Evolutionary conservation across 2,797 vertebrate species (phyloP).

Genomic region (Rhincodon typus): DNA sequence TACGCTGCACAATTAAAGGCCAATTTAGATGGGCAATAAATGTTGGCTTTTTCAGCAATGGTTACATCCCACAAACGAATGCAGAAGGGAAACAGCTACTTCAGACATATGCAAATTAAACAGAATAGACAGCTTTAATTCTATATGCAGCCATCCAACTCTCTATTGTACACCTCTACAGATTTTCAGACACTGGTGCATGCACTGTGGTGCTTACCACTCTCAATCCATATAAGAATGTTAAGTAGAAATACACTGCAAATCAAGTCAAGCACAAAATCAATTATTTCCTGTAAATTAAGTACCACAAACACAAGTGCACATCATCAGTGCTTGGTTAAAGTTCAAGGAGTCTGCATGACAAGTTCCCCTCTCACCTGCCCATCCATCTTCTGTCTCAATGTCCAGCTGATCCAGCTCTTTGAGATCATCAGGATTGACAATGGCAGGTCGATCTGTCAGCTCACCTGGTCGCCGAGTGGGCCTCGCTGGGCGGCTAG

Average conservation of each 20-base stretch:
- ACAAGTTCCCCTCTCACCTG: constrained; percentile 51
- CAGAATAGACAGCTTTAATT: background rate
- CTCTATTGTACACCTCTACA: background rate
- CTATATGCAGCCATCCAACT: background rate
- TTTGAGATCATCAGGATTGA: constrained; percentile 92
- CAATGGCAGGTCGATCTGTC: constrained; percentile 78
- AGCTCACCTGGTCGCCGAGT: constrained; percentile 64
- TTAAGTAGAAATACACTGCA: background rate
- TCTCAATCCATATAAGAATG: background rate
- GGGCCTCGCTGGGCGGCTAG: constrained; percentile 64
- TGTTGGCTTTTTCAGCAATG: too few relatives aligned
- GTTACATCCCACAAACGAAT: too few relatives aligned
- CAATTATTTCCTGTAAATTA: background rate
- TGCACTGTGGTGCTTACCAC: background rate
- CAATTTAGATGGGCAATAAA: too few relatives aligned
- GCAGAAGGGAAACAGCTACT: too few relatives aligned
- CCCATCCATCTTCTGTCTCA: constrained; percentile 92
- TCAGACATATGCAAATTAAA: too few relatives aligned
- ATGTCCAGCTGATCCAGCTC: constrained; percentile 92
- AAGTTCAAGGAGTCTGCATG: background rate
- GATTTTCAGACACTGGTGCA: background rate
- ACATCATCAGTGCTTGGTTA: background rate
- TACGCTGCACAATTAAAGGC: too few relatives aligned
- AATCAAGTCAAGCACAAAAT: background rate
- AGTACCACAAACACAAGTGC: background rate